Evolutionary conservation across 2,797 vertebrate species (phyloP).

Genomic region (Sebastes minor): DNA sequence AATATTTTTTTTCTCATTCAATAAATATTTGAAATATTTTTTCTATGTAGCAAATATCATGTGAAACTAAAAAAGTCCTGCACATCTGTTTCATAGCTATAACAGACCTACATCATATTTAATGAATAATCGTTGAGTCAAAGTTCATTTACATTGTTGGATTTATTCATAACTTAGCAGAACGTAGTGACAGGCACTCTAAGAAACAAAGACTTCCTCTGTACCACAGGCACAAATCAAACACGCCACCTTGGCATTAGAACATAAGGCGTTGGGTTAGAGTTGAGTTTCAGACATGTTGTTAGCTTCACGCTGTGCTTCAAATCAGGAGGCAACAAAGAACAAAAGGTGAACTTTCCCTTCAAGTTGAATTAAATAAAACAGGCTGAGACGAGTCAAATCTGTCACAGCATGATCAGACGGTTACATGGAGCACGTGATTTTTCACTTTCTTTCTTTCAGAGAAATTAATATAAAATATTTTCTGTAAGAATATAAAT

Average conservation of each 20-base stretch:
- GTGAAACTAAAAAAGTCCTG: neutral
- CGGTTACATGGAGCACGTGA: slow-evolving; percentile 10
- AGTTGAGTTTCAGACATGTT: slow-evolving; percentile 28
- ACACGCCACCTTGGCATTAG: slow-evolving; percentile 59
- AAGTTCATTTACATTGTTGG: slow-evolving; percentile 18
- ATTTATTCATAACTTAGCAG: slow-evolving; percentile 72
- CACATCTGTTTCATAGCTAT: neutral
- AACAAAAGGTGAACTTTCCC: slow-evolving; percentile 9
- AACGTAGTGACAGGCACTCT: slow-evolving; percentile 63
- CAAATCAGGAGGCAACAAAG: slow-evolving; percentile 1
- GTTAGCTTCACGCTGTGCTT: slow-evolving; percentile 23
- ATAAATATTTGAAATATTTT: neutral
- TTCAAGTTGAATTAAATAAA: slow-evolving; percentile 29
- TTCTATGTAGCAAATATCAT: neutral
- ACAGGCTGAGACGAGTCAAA: slow-evolving; percentile 7
- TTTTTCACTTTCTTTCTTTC: slow-evolving; percentile 16
- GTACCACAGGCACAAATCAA: slow-evolving; percentile 78
- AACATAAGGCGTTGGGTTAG: slow-evolving; percentile 68
- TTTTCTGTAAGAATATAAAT: slow-evolving; percentile 69
- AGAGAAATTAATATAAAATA: slow-evolving; percentile 60
- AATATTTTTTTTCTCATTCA: neutral
- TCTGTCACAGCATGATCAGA: slow-evolving; percentile 9
- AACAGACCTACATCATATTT: neutral
- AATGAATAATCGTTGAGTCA: slow-evolving; percentile 20
- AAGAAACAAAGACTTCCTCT: slow-evolving; percentile 48